A percentile compares a stretch with the other conserved stretches of the same genome.
phyloP scores from a whole-genome alignment of 2,888 invertebrate species.

The Druceiella hillmani region DNA sequence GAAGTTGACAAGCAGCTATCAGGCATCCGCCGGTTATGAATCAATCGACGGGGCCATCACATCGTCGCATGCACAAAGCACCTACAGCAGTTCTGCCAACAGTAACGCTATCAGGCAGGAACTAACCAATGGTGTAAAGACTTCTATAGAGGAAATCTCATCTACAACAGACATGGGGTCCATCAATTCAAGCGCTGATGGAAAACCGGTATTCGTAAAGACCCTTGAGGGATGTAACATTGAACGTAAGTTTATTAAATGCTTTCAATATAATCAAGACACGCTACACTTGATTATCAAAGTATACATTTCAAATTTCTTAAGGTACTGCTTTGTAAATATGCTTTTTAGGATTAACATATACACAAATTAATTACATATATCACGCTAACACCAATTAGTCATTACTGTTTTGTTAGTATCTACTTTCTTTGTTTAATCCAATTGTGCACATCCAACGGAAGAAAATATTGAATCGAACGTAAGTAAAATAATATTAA shows the following conservation, averaged over 20 bases:
- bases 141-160: too few species aligned
- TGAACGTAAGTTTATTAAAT: conserved; percentile 68
- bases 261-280: too few species aligned
- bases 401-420: too few species aligned
- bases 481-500: background rate
- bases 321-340: conserved; percentile 13
- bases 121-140: too few species aligned
- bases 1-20: conserved; percentile 36
- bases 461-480: too few species aligned
- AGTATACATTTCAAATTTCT: conserved; percentile 16
- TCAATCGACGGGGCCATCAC: conserved; percentile 27
- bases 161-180: conserved; percentile 44
- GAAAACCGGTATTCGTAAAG: conserved; percentile 66
- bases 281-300: too few species aligned
- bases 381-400: too few species aligned
- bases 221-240: conserved; percentile 71
- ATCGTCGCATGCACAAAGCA: conserved; percentile 25
- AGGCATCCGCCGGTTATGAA: conserved; percentile 33
- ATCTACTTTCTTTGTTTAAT: too few species aligned
- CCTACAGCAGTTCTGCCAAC: conserved; percentile 32
- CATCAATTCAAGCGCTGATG: conserved; percentile 33
- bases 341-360: conserved; percentile 2
- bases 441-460: too few species aligned
- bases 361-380: conserved; percentile 6
- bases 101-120: conserved; percentile 33